These are phyloP conservation scores for Brachypterus glaber DNA, from an alignment of 2,888 invertebrate species.

Conservation along the genomic window DNA sequence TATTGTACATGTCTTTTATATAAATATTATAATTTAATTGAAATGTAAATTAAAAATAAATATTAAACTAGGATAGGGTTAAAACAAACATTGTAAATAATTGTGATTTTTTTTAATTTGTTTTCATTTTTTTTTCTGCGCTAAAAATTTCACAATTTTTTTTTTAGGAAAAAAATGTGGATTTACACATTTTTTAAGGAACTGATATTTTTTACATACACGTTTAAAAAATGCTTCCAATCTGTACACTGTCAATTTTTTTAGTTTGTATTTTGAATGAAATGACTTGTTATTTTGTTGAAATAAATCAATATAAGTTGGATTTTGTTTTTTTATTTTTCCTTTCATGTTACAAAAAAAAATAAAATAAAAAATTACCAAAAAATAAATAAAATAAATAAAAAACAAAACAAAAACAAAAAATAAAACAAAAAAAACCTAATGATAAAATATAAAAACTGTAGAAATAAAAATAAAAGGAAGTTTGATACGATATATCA, in stretches of 20 bases:
- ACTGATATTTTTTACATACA: slow-evolving; percentile 39
- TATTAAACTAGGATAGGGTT: slow-evolving; percentile 23
- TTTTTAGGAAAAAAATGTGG: background rate
- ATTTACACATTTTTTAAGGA: slow-evolving; percentile 28
- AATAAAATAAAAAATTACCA: no score
- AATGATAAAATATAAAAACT: no score
- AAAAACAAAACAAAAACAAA: no score
- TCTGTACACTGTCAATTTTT: slow-evolving; percentile 38
- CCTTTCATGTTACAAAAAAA: no score
- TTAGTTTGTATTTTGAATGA: slow-evolving; percentile 39
- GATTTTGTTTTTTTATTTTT: slow-evolving; percentile 23
- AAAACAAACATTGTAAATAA: slow-evolving; percentile 34
- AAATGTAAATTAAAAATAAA: slow-evolving; percentile 30
- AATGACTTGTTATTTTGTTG: slow-evolving; percentile 41
- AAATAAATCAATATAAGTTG: slow-evolving; percentile 42
- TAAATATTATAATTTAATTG: no score
- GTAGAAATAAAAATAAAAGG: no score
- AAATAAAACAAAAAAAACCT: no score
- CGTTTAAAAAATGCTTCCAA: slow-evolving; percentile 37
- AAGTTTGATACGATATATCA: no score
- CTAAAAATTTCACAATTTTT: background rate
- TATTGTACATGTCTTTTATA: no score
- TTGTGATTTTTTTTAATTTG: slow-evolving; percentile 37
- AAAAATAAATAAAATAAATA: no score
- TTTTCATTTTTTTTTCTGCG: slow-evolving; percentile 15